These are phyloP conservation scores for Alcedo atthis DNA, from an alignment of 2,797 vertebrate species.

Conservation along the genomic window DNA sequence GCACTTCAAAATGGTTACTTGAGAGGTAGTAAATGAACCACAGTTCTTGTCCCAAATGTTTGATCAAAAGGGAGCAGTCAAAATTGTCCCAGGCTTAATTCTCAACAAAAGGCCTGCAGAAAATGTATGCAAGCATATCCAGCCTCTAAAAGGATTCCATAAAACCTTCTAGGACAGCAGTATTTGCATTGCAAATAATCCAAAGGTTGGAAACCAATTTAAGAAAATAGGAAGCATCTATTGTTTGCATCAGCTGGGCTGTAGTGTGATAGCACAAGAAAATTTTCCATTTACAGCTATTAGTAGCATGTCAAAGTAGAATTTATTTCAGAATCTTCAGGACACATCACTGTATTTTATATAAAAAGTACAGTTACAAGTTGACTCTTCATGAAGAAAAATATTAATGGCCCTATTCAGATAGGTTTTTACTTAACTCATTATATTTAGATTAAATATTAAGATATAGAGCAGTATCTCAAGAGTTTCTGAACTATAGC, in stretches of 20 bases:
- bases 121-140: conserved; percentile 37
- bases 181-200: conserved; percentile 2
- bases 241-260: not conserved
- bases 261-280: not conserved
- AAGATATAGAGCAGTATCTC: not conserved
- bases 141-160: conserved; percentile 4
- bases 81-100: conserved; percentile 58
- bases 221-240: conserved; percentile 29
- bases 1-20: conserved; percentile 53
- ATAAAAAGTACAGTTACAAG: conserved; percentile 28
- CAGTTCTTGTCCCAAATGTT: conserved; percentile 35
- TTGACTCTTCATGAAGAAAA: conserved; percentile 35
- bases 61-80: conserved; percentile 55
- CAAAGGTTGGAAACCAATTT: conserved; percentile 33
- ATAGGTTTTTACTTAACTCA: not conserved
- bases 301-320: not conserved
- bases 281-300: conserved; percentile 20
- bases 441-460: not conserved
- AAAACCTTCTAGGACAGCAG: not conserved
- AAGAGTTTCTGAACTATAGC: not conserved
- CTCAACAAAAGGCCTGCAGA: conserved; percentile 36
- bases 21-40: conserved; percentile 66
- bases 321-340: conserved; percentile 39
- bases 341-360: not conserved
- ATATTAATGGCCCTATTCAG: conserved; percentile 6